Evolutionary conservation across 2,888 invertebrate species (phyloP), one percentile per base, ranked within the genome.

Genomic region (Lasius platythorax): DNA sequence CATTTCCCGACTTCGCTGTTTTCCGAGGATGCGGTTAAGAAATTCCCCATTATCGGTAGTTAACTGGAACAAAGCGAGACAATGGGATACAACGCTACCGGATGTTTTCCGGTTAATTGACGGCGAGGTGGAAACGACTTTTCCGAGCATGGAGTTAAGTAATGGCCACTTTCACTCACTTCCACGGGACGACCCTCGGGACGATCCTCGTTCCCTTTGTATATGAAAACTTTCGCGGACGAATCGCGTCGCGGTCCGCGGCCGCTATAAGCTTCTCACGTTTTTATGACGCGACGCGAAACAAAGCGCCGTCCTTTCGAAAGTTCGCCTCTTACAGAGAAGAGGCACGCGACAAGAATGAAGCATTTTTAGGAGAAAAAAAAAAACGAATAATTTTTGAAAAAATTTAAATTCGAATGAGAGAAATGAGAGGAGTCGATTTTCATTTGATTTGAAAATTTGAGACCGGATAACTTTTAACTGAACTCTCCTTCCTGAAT

Each of bases 131-230:
- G 79, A 83, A 87, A 75, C 61, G 78, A 6, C 66, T 88, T 87
- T 90, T 89, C 84, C 73, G 83, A 76, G 75, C 82, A 78, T 58
- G 28, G 46, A 86, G 85, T 90, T 82, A 81, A 90, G 87, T 88
- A 90, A 90, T 84, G 82, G 84, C 75, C 74, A 90, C 90, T 90
- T 90, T 90, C 90, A 61, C 90, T 88, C 84, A 85, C 90, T 90
- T 90, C 86, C 86, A 86, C 70, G 61, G 50, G 23, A 28, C 76
- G 79, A 78, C 43, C 72, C 79, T 37, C 56, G 63, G 3, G 53
- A 30, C 37, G 37, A 37, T n/a, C n/a, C 58, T 70, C n/a, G 58
- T 18, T 58, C 30, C 78, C 58, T 67, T 83, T 67, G 67, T 76
- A 37, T 23, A 53, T 2, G 76, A 53, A 64, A 72, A 46, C 70